Percentiles rank a stretch among this genome's conserved stretches.
phyloP scores from a whole-genome alignment of 2,113 vertebrate genomes.

The Dendrocopos noguchii region DNA sequence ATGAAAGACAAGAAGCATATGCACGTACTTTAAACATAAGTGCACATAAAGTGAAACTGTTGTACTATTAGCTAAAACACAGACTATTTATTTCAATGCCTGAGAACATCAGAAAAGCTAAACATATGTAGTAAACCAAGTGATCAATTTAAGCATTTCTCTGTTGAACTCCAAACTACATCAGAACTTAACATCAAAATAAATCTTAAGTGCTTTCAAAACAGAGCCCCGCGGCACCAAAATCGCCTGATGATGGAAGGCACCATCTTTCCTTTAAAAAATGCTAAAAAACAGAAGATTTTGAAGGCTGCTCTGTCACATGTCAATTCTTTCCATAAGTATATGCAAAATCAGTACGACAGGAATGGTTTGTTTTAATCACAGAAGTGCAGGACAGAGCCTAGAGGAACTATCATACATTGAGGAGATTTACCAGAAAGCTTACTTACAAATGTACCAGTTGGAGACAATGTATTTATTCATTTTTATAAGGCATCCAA shows the following conservation, averaged over 20 bases:
- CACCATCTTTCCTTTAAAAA: background rate
- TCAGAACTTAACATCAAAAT: background rate
- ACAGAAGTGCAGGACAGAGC: constrained; percentile 15
- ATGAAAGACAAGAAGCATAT: background rate
- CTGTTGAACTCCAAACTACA: background rate
- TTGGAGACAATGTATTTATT: background rate
- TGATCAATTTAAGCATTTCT: background rate
- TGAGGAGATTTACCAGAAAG: constrained; percentile 42
- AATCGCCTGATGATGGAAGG: background rate
- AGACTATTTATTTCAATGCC: background rate
- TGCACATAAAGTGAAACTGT: background rate
- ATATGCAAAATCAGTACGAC: constrained; percentile 20
- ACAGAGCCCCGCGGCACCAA: background rate
- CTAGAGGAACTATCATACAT: constrained; percentile 1
- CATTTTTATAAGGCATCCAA: constrained; percentile 33
- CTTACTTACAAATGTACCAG: constrained; percentile 4
- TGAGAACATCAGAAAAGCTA: constrained; percentile 5
- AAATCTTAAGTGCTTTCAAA: background rate
- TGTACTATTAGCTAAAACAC: background rate
- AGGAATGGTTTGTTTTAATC: constrained; percentile 52
- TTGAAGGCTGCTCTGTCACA: background rate
- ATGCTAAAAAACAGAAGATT: background rate
- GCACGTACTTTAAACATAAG: background rate
- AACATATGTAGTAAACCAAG: background rate
- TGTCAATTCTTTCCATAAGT: constrained; percentile 24